These are phyloP conservation scores for Antrozous pallidus DNA, from an alignment of 2,797 vertebrate species.

Conservation along the genomic window DNA sequence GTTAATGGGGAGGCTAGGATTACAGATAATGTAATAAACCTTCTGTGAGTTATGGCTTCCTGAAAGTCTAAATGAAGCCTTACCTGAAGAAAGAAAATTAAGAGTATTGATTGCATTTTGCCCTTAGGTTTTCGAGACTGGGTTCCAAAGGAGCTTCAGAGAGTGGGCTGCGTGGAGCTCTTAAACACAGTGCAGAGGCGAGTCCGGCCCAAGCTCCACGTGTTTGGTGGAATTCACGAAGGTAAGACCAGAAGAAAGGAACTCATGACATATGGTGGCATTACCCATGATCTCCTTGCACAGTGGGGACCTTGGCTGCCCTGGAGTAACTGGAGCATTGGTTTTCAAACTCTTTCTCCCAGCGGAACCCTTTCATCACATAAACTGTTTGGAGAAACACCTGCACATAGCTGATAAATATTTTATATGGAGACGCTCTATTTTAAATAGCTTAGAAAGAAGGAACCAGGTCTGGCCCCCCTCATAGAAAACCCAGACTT, in stretches of 20 bases:
- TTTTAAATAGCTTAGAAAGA: not conserved
- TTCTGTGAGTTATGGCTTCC: constrained; percentile 82
- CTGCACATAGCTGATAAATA: not conserved
- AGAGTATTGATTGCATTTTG: constrained; percentile 77
- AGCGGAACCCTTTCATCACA: not conserved
- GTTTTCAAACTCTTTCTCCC: not conserved
- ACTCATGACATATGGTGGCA: rapidly evolving
- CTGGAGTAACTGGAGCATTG: not conserved
- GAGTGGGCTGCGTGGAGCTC: constrained; percentile 97
- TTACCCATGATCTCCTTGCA: not conserved
- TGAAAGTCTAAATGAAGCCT: constrained; percentile 81
- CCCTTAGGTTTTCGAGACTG: constrained; percentile 95
- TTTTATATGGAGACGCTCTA: not conserved
- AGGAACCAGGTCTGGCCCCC: not conserved
- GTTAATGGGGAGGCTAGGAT: constrained; percentile 82
- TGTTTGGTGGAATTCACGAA: constrained; percentile 97
- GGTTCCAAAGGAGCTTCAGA: constrained; percentile 97
- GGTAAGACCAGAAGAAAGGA: constrained; percentile 82
- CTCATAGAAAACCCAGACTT: not conserved
- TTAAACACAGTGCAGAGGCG: constrained; percentile 97
- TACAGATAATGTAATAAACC: constrained; percentile 84
- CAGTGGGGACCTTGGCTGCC: not conserved
- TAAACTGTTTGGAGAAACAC: not conserved
- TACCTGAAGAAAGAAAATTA: constrained; percentile 81
- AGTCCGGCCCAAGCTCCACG: constrained; percentile 95